Evolutionary conservation across 30 jellyfish, hydroid and myxozoan species (phyloP), one percentile per base, ranked within the genome.

Genomic region (Chrysaora quinquecirrha): DNA sequence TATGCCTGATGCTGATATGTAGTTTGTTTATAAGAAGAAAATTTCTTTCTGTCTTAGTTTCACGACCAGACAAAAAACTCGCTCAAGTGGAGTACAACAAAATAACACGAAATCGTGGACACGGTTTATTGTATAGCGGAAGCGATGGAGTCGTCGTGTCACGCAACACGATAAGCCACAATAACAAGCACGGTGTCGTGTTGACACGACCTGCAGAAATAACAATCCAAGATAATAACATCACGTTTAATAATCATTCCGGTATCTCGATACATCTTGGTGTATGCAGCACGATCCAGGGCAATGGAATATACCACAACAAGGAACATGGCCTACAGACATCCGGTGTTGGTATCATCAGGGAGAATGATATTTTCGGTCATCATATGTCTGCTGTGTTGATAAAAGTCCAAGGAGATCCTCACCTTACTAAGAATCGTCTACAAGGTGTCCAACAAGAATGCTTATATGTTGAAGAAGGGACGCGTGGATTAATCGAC

Each of bases 261-360:
- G 97, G 96, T 16, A 85, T 90, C 43, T 50, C 77, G 0, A 84
- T 79, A 2, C 87, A 86, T 30, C 78, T 85, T 22, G 96, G 96
- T 33, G 96, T 90, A 11, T 71, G 93, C 64, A 69, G 94, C 82
- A 67, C 96, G 38, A 62, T 90, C 14, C 85, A 78, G 46, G 96
- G 96, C 7, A 90, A 90, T 64, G 97, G 97, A 46, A 84, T 90
- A 33, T 90, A 90, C 71, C 90, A 90, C 70, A 90, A 90, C 89
- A 62, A 73, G 48, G 97, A 90, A 33, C 50, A 62, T 74, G 97
- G 97, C 25, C 62, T 90, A 18, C 83, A 56, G 31, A 58, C 91
- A 0, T 80, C 90, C 0, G 97, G 97, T 11, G 83, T 85, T 21
- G 96, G 97, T 20, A 71, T 75, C 24, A 71, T 90, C 23, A 76